Conservation (phyloP, 1,140 invertebrate genomes). For the Drosophila truncata region DNA sequence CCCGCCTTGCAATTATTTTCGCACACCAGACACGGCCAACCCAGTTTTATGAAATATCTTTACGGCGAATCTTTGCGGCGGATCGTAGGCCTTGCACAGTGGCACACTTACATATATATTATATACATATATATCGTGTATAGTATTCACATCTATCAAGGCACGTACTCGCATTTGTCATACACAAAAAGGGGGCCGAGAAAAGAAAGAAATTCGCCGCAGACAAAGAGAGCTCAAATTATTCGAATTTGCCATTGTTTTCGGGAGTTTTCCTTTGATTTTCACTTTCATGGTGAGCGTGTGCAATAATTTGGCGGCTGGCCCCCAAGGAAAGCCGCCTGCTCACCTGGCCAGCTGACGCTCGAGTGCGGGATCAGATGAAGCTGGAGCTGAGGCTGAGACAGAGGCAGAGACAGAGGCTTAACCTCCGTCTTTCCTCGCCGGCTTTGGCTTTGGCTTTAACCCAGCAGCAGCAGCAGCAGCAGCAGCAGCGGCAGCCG, state of each 20-base stretch:
- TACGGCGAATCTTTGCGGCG: slow-evolving; percentile 48
- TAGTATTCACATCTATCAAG: slow-evolving; percentile 60
- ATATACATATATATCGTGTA: slow-evolving; percentile 2
- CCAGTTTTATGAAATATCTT: slow-evolving; percentile 43
- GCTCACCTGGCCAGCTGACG: slow-evolving; percentile 68
- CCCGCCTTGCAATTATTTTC: slow-evolving; percentile 37
- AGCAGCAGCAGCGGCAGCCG: not conserved
- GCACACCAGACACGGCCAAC: slow-evolving; percentile 45
- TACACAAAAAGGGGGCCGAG: slow-evolving; percentile 7
- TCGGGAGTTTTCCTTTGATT: slow-evolving; percentile 65
- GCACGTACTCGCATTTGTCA: slow-evolving; percentile 55
- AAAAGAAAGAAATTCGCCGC: slow-evolving; percentile 33
- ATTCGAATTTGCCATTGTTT: slow-evolving; percentile 82
- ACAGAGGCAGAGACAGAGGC: too few relatives aligned
- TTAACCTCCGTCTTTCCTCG: not conserved
- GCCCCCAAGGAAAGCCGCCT: slow-evolving; percentile 56
- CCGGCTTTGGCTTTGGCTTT: slow-evolving; percentile 3
- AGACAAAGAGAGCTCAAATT: slow-evolving; percentile 65
- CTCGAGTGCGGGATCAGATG: slow-evolving; percentile 54
- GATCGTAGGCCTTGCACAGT: slow-evolving; percentile 56
- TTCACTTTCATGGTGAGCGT: slow-evolving; percentile 72
- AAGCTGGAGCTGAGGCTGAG: not conserved
- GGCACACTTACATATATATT: slow-evolving; percentile 47
- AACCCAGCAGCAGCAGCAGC: slow-evolving; percentile 10
- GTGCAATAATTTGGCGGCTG: slow-evolving; percentile 54